A percentile compares a stretch with the other conserved stretches of the same genome.
phyloP scores from a whole-genome alignment of 2,888 invertebrate species.

The Amphipyra tragopoginis region DNA sequence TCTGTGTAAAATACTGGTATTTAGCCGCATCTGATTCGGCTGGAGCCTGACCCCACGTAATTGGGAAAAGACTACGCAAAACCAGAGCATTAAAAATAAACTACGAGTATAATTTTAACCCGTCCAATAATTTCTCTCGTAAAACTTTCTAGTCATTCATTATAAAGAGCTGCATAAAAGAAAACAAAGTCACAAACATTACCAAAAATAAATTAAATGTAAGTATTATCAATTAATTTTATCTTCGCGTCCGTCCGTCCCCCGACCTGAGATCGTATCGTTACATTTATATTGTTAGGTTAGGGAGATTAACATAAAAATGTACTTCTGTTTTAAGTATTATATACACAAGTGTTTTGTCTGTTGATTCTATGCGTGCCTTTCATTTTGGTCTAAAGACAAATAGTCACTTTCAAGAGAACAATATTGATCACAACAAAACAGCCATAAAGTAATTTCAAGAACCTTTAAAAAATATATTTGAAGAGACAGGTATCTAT shows the following conservation, averaged over 20 bases:
- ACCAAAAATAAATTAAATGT: background rate
- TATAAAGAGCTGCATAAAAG: background rate
- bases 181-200: background rate
- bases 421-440: no score
- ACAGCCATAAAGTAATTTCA: no score
- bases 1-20: no score
- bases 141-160: background rate
- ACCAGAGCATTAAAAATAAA: no score
- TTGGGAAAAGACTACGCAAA: no score
- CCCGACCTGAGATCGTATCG: conserved; percentile 7
- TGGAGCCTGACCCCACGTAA: no score
- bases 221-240: conserved; percentile 4
- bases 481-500: no score
- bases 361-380: background rate
- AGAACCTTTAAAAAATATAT: no score
- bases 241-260: conserved; percentile 3
- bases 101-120: background rate
- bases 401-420: no score
- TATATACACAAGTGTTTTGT: conserved; percentile 11
- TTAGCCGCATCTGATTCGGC: no score
- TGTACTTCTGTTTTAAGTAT: conserved; percentile 7
- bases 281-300: background rate
- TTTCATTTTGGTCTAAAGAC: no score
- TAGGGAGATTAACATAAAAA: conserved; percentile 11
- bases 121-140: background rate